Conservation (phyloP, 2,888 invertebrate species). For the Diadegma fenestrale region DNA sequence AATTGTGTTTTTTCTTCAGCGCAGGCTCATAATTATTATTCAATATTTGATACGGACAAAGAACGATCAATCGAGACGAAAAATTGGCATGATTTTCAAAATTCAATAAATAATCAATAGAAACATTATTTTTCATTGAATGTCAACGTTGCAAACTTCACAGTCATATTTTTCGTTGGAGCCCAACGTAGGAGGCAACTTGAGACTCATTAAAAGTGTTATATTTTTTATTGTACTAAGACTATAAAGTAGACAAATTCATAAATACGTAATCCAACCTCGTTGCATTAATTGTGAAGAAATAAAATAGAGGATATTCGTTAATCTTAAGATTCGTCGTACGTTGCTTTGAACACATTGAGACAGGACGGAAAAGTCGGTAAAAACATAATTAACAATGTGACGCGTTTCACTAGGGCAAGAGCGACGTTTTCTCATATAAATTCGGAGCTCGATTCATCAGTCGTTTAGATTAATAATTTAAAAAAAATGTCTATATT, state of each 20-base stretch:
- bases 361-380: constrained; percentile 65
- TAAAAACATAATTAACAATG: constrained; percentile 43
- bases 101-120: too few relatives aligned
- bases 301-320: constrained; percentile 34
- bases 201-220: too few relatives aligned
- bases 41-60: too few relatives aligned
- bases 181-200: too few relatives aligned
- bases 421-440: constrained; percentile 37
- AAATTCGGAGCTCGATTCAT: constrained; percentile 31
- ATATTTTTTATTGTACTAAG: constrained; percentile 58
- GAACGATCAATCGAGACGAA: too few relatives aligned
- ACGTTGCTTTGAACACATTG: constrained; percentile 65
- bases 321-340: constrained; percentile 47
- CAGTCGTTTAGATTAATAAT: constrained; percentile 30
- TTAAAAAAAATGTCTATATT: constrained; percentile 28
- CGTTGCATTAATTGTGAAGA: constrained; percentile 53
- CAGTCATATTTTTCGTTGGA: too few relatives aligned
- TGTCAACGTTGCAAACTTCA: too few relatives aligned
- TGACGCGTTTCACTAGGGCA: constrained; percentile 28
- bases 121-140: too few relatives aligned
- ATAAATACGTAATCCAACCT: constrained; percentile 70
- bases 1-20: too few relatives aligned
- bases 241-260: constrained; percentile 65
- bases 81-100: too few relatives aligned
- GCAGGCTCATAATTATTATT: too few relatives aligned